A percentile compares a stretch with the other conserved stretches of the same genome.
These are phyloP conservation scores for Stylophora pistillata DNA, from an alignment of 64 coral and sea anemone genomes.

Conservation along the genomic window DNA sequence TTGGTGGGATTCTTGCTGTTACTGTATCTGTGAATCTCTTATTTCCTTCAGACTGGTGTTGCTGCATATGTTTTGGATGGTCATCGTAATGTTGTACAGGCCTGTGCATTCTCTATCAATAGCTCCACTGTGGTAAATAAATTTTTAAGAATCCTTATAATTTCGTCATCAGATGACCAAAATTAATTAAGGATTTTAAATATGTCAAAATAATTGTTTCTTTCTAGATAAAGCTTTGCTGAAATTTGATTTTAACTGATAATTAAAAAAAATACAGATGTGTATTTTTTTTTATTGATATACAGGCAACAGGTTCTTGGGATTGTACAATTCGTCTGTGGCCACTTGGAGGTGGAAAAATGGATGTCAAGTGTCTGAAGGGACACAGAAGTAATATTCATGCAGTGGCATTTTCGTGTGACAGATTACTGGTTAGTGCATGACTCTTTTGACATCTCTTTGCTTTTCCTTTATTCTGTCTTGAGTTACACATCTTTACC, in stretches of 20 bases:
- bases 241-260: neutral
- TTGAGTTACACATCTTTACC: no score
- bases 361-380: slow-evolving; percentile 54
- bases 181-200: no score
- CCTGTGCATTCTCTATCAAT: slow-evolving; percentile 87
- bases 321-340: slow-evolving; percentile 91
- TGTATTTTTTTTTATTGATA: neutral
- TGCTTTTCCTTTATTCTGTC: neutral
- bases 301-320: slow-evolving; percentile 97
- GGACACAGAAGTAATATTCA: slow-evolving; percentile 94
- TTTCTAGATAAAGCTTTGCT: no score
- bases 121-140: slow-evolving; percentile 76
- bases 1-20: neutral
- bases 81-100: slow-evolving; percentile 89
- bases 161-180: no score
- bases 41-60: slow-evolving; percentile 61
- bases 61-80: slow-evolving; percentile 72
- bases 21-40: neutral
- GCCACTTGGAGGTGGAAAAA: slow-evolving; percentile 57
- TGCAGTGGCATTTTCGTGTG: slow-evolving; percentile 74
- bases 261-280: neutral
- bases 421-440: slow-evolving; percentile 73
- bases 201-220: no score
- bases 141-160: neutral
- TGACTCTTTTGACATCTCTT: no score